Evolutionary conservation across 2,797 vertebrate genomes (phyloP), one percentile per base, ranked within the genome.

Genomic region (Taenioides sp.): DNA sequence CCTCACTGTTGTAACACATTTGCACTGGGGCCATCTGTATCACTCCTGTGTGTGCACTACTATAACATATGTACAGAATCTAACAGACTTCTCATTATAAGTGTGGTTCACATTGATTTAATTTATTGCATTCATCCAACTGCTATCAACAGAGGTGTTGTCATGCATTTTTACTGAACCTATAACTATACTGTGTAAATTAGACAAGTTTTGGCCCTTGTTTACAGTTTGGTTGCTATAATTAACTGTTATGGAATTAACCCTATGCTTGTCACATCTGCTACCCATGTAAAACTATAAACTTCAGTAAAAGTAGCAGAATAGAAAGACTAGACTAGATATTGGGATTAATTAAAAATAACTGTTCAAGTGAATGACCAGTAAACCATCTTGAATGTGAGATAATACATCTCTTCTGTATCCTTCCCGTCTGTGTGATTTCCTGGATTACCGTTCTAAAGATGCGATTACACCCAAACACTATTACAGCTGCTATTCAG

Each of bases 401-500:
- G 52, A 74, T 72, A 78, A 70, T 85, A 83, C 71, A 18, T 83
- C 80, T 81, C 77, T 91, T 77, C 84, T 77, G 80, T 83, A 76
- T 72, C 79, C 27, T 74, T 86, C 80, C 79, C 71, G 84, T 76
- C 80, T 72, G 84, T 75, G 67, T 65, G 76, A 84, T 84, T 89
- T 91, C 83, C 76, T 77, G 86, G 84, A 83, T 88, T 86, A 76
- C 84, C 79, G 80, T 62, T 86, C 81, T 77, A 76, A 79, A 80
- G 83, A 78, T 77, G 75, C 79, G 84, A 91, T 89, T 87, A 87
- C 69, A 69, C 57, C 74, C 69, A 66, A 68, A 82, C 40, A 50
- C 65, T 82, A 81, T 85, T 79, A 79, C 65, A 65, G 82, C 65
- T 77, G 22, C 79, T 60, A 79, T 87, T 90, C 74, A 82, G 68